Evolutionary conservation across 2,797 vertebrate genomes (phyloP), one percentile per base, ranked within the genome.

Genomic region (Lepilemur ruficaudatus): DNA sequence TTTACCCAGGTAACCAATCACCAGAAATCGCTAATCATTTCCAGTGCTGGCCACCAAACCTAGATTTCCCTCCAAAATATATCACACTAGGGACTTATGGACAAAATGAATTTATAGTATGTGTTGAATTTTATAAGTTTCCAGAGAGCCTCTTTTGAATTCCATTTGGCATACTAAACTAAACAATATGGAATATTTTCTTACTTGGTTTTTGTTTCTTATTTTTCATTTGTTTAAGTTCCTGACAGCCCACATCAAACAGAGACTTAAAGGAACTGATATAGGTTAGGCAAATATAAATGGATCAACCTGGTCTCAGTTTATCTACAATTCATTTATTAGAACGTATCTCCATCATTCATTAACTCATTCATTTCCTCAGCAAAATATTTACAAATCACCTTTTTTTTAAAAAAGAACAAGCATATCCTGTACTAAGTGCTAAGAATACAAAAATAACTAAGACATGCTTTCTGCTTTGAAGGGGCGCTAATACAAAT

Each of bases 381-480:
- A 86, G 63, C 17, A 95, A 94, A 70, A 41, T 55, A 85, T 85
- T 76, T 89, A 41, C 52, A 92, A 85, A 59, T 83, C 23, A 41
- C 23, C 23, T 52, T 81, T 52, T 81, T 52, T 52, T 8, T 63
- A 17, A 17, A 70, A 70, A 41, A 67, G n/a, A 25, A 38, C 32
- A 69, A 82, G 5, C 6, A 52, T 9, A 79, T 70, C 43, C 38
- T 78, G 7, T 7, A 1, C 35, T 88, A 83, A 61, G n/a, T 83
- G 50, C 52, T 93, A 87, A 96, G 59, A 70, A 94, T 79, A 70
- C 35, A 65, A 55, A 87, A 63, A 32, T 65, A 52, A 73, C 2
- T 93, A 52, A 61, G 14, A 50, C 11, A 22, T 14, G 18, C 4
- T 35, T 17, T 70, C 25, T 22, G 23, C 61, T 93, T 95, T 46